Evolutionary conservation across 2,888 invertebrate genomes (phyloP).

Genomic region (Tiliacea aurago): DNA sequence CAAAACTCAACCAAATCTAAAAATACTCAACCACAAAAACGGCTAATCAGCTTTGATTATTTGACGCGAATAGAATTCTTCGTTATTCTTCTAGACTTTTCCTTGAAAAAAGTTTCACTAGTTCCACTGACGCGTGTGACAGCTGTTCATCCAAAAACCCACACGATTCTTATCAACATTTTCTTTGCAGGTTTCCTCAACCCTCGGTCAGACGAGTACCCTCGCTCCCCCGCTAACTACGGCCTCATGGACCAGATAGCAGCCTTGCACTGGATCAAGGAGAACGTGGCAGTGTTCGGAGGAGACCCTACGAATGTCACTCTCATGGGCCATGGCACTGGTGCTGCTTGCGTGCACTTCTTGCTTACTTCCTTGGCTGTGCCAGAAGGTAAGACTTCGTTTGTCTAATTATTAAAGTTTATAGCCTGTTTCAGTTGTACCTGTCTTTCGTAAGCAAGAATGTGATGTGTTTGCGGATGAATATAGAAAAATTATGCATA

Average conservation of each 20-base stretch:
- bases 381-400: conserved; percentile 93
- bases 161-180: not conserved
- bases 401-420: not conserved
- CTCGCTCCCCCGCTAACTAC: conserved; percentile 97
- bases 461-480: too few species aligned
- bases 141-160: not conserved
- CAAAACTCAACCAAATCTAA: not conserved
- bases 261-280: conserved; percentile 98
- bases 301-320: conserved; percentile 98
- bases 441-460: not conserved
- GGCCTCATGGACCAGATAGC: conserved; percentile 99
- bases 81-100: not conserved
- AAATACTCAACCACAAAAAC: not conserved
- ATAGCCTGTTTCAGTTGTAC: not conserved
- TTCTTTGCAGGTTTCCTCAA: conserved; percentile 95
- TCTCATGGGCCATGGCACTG: conserved; percentile 98
- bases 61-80: not conserved
- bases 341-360: conserved; percentile 98
- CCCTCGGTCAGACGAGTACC: conserved; percentile 96
- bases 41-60: not conserved
- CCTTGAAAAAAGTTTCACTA: not conserved
- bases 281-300: conserved; percentile 98
- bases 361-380: conserved; percentile 98
- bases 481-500: too few species aligned
- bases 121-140: not conserved